Base-by-base conservation (phyloP, 2,797 vertebrate species). In the Toxotes lorentzi region DNA sequence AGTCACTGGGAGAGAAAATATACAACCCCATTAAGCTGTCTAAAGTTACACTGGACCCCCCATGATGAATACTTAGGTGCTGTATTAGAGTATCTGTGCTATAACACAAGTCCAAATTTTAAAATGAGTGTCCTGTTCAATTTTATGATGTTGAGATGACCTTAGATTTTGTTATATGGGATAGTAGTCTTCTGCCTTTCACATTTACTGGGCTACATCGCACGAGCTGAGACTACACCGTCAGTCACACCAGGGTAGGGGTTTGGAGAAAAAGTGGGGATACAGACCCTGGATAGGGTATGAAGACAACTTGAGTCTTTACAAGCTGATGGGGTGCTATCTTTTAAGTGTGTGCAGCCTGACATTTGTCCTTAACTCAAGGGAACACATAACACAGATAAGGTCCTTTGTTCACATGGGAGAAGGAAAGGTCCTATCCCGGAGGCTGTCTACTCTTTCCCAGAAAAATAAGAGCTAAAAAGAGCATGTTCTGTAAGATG, bases 321-420 rank as follows among this genome's bases (percentile, higher is more conserved):
- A 53, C 51, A 69, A 45, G 48, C 73, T 67, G 34, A 45, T 73
- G 53, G 23, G 57, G 63, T 69, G 53, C 62, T 73, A 59, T 81
- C 50, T 13, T 70, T 82, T 30, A 66, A 72, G 76, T 74, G 34
- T 68, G 45, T 73, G 43, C 56, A 59, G 74, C 51, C 43, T 83
- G 84, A 83, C 82, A 85, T 91, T 84, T 84, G 70, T 88, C 27
- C 32, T 48, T 63, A 57, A 57, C 87, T 76, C 74, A 23, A 38
- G 84, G 76, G 76, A 86, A 38, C 27, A 48, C 75, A 86, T 79
- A 76, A 59, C 43, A 23, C 73, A 40, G 82, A 89, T 83, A 78
- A 62, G 79, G 41, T 32, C 62, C 43, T 79, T 86, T 89, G 84
- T 81, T 82, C 86, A 71, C 80, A 75, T 63, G 81, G 78, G 81